phyloP scores from a whole-genome alignment of 2,888 invertebrate species.

The Lepas anatifera region DNA sequence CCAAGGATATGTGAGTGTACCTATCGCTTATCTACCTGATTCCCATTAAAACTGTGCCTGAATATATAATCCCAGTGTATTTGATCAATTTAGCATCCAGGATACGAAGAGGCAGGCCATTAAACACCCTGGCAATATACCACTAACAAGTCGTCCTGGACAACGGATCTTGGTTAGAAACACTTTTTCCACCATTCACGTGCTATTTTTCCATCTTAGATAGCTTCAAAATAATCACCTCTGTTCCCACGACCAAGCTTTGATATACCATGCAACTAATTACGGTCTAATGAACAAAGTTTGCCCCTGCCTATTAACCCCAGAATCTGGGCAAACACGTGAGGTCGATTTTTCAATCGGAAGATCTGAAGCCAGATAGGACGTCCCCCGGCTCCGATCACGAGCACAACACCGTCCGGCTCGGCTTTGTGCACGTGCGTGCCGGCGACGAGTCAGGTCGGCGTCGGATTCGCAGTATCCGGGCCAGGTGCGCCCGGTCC shows the following conservation, averaged over 20 bases:
- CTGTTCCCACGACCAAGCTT: not conserved
- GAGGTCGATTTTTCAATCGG: constrained; percentile 6
- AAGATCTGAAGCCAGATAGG: not conserved
- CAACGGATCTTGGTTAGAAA: too few species aligned
- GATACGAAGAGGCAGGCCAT: too few species aligned
- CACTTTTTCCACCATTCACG: too few species aligned
- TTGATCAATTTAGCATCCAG: too few species aligned
- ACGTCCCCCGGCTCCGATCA: not conserved
- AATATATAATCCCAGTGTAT: too few species aligned
- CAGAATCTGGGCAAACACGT: not conserved
- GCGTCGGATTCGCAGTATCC: not conserved
- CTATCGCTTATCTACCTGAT: too few species aligned
- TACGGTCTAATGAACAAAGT: not conserved
- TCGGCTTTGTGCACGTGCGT: not conserved
- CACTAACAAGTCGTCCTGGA: too few species aligned
- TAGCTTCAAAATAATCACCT: too few species aligned
- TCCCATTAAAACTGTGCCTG: too few species aligned
- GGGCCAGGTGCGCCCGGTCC: not conserved
- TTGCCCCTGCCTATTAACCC: not conserved
- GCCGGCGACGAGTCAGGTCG: not conserved
- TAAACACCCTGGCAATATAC: too few species aligned
- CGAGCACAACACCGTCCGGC: not conserved
- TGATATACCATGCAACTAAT: not conserved
- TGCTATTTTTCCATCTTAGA: too few species aligned
- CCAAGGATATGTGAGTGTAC: too few species aligned